phyloP scores from a whole-genome alignment of 2,797 vertebrate species.

The Cyprinella venusta region DNA sequence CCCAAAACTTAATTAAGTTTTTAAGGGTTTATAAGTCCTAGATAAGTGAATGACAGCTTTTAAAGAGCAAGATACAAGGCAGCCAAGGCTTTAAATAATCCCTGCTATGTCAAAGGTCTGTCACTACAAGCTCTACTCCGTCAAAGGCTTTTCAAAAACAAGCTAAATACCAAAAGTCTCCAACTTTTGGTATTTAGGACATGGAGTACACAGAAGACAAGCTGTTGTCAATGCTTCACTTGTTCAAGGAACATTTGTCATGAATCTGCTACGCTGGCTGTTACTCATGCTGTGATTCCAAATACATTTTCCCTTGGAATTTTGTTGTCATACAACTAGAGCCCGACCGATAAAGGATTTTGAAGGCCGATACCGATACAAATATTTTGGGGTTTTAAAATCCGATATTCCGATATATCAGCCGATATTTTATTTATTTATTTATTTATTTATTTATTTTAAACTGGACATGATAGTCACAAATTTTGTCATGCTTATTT shows the following conservation, averaged over 20 bases:
- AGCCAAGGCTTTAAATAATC: slow-evolving; percentile 5
- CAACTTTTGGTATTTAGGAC: no score
- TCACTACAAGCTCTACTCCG: slow-evolving; percentile 13
- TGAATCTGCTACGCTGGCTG: not conserved
- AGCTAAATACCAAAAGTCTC: slow-evolving; percentile 23
- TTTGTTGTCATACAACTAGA: no score
- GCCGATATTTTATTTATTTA: no score
- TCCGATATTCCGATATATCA: no score
- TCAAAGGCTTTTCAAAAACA: slow-evolving; percentile 1
- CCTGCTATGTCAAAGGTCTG: not conserved
- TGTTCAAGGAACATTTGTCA: slow-evolving; percentile 7
- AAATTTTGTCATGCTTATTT: no score
- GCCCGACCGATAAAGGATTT: no score
- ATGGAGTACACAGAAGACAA: not conserved
- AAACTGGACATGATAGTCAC: no score
- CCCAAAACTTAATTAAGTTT: not conserved
- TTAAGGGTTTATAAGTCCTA: not conserved
- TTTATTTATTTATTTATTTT: no score
- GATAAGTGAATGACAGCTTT: not conserved
- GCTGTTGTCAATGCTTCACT: slow-evolving; percentile 22
- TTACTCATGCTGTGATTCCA: not conserved
- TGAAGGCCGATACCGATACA: no score
- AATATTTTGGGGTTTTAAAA: no score
- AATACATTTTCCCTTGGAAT: not conserved
- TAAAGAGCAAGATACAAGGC: not conserved